Evolutionary conservation across 2,888 invertebrate genomes (phyloP).

Genomic region (Drosophila bunnanda): DNA sequence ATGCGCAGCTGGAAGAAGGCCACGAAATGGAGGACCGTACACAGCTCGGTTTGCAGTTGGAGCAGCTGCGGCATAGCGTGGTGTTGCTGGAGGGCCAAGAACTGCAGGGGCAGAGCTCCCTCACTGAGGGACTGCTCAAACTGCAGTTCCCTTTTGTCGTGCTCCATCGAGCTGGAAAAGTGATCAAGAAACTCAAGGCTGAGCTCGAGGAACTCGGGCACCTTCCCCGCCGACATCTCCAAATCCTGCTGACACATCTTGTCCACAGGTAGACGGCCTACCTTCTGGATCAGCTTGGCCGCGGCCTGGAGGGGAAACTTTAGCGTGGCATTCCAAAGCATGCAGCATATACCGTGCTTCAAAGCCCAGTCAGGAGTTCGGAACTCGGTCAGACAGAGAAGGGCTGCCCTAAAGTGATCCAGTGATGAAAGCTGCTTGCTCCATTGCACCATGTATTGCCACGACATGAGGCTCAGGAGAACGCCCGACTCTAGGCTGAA

Average conservation of each 20-base stretch:
- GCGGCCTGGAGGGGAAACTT: conserved; percentile 91
- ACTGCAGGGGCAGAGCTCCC: conserved; percentile 87
- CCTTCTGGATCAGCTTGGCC: conserved; percentile 91
- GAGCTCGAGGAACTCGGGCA: conserved; percentile 88
- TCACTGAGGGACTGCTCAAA: conserved; percentile 83
- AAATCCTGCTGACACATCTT: conserved; percentile 91
- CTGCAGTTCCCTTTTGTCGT: conserved; percentile 80
- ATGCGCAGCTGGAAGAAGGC: conserved; percentile 91
- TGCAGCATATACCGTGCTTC: conserved; percentile 92
- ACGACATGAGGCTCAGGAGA: conserved; percentile 93
- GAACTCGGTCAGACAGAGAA: conserved; percentile 87
- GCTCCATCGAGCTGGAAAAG: conserved; percentile 76
- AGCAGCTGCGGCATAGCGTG: conserved; percentile 91
- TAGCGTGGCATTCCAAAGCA: conserved; percentile 96
- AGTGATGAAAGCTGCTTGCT: conserved; percentile 90
- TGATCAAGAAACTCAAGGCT: conserved; percentile 81
- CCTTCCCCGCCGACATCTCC: conserved; percentile 88
- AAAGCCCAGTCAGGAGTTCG: conserved; percentile 80
- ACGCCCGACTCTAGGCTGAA: conserved; percentile 92
- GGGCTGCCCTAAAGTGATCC: conserved; percentile 88
- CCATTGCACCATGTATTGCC: conserved; percentile 96
- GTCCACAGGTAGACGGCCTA: conserved; percentile 94
- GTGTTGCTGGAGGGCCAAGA: conserved; percentile 91
- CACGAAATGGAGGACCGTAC: conserved; percentile 91
- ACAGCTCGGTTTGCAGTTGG: conserved; percentile 92